Evolutionary conservation across 2,888 invertebrate genomes (phyloP).

Genomic region (Auanema sp.): DNA sequence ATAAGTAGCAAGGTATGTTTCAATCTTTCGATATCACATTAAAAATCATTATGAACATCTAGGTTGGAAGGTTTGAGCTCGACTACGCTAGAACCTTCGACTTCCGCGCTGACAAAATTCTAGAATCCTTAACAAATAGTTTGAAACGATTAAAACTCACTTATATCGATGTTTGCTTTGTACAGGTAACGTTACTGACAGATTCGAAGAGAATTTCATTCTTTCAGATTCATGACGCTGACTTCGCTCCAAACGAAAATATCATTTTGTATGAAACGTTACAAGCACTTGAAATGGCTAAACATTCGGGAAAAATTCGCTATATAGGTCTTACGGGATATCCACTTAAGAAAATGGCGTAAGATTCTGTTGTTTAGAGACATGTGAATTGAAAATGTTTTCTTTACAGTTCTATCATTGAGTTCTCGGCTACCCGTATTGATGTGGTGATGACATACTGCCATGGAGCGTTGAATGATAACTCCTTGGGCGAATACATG

Average conservation of each 20-base stretch:
- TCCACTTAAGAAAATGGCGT: constrained; percentile 77
- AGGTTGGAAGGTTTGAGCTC: constrained; percentile 76
- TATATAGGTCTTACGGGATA: constrained; percentile 84
- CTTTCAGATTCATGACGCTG: constrained; percentile 84
- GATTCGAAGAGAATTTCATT: background rate
- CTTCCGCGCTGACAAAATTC: constrained; percentile 78
- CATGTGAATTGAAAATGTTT: background rate
- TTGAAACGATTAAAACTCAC: constrained; percentile 76
- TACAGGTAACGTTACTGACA: constrained; percentile 74
- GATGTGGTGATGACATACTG: constrained; percentile 79
- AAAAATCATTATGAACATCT: background rate
- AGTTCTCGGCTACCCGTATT: constrained; percentile 71
- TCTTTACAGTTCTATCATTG: constrained; percentile 44
- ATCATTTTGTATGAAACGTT: constrained; percentile 82
- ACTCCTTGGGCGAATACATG: constrained; percentile 76
- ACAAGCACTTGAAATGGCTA: constrained; percentile 75
- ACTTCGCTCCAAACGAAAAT: constrained; percentile 79
- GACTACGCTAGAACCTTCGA: constrained; percentile 80
- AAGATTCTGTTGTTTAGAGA: constrained; percentile 62
- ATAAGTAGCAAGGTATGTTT: constrained; percentile 73
- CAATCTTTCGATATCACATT: too few species aligned
- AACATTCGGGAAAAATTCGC: constrained; percentile 74
- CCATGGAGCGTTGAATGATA: constrained; percentile 80
- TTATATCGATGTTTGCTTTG: constrained; percentile 77
- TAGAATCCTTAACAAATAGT: constrained; percentile 77